Base-by-base conservation (phyloP, 2,888 invertebrate genomes). In the Melieria picta region DNA sequence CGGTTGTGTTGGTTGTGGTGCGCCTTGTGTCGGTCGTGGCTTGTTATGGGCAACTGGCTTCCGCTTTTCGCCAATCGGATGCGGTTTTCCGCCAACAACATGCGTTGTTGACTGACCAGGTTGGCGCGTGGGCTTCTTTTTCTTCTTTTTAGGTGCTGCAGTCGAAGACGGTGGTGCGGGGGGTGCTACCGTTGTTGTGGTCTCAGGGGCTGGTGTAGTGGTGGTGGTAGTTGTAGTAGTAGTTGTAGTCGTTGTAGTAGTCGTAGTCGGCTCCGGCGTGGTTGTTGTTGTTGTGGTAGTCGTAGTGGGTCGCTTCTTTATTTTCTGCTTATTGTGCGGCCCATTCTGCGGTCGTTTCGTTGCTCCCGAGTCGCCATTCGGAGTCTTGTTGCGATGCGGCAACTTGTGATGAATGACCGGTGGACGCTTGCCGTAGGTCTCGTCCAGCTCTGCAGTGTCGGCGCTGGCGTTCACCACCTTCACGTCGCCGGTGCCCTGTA, bases 101-200 rank as follows among this genome's bases (percentile, higher is more conserved):
- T 65, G 50, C 3, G 7, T 58, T 1, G 65, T 50, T 46, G 48
- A 16, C 46, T 75, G 74, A 1, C 77, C 77, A 4, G 84, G 80
- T 0, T 81, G 76, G 7, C 80, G 82, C 4, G 83, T 84, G 4
- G 83, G 83, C 72, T 83, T 84, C 69, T 85, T 84, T 64, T 81
- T 82, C 67, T 81, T 84, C 73, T 83, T 83, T 67, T 81, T 82
- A 3, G 70, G 77, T 4, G 79, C 78, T 4, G 79, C 78, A 50
- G 79, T 80, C 43, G 74, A 66, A 57, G 77, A 72, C 16, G 77
- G 72, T 30, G 80, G 75, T 11, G 78, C 76, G 16, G 77, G 73
- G 16, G 80, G 75, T 11, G 78, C 76, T 0, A 75, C 72, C 6
- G 69, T 48, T n/a, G 68, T 61, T 5, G 74, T 73, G 4, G 74